Conservation (phyloP, 2,797 vertebrate species). For the Alosa sapidissima region DNA sequence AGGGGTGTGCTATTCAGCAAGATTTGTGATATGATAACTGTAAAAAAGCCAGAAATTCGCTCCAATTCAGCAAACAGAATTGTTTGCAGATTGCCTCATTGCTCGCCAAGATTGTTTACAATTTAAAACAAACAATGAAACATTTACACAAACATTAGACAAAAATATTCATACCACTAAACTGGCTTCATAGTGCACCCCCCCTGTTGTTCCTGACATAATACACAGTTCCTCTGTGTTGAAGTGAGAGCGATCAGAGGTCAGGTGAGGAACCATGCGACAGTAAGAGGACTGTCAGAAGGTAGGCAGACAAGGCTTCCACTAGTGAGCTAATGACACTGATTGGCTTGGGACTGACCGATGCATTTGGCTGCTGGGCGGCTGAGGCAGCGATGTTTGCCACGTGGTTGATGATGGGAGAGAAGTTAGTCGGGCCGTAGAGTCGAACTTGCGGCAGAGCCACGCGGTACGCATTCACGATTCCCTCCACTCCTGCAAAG, state of each 20-base stretch:
- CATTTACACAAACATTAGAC: background rate
- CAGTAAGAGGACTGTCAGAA: background rate
- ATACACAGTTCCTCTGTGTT: background rate
- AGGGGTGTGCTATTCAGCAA: no score
- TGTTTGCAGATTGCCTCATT: no score
- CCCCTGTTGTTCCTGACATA: background rate
- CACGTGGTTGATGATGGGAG: conserved; percentile 89
- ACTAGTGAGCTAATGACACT: background rate
- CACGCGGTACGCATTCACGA: conserved; percentile 84
- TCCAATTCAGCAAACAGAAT: no score
- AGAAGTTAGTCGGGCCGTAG: conserved; percentile 94
- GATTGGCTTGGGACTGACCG: conserved; percentile 70
- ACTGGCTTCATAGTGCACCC: no score
- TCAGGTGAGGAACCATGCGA: background rate
- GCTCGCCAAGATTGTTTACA: no score
- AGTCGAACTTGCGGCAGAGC: conserved; percentile 82
- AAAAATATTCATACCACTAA: no score
- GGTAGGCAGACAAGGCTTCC: background rate
- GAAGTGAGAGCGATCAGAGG: background rate
- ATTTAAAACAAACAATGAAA: no score
- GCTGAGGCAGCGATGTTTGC: conserved; percentile 77
- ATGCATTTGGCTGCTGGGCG: conserved; percentile 72
- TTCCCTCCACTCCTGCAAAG: conserved; percentile 83
- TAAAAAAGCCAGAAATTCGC: no score
- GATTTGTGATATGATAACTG: no score